phyloP scores from a whole-genome alignment of 92 coral and sea anemone genomes.

The Plumapathes pennacea region DNA sequence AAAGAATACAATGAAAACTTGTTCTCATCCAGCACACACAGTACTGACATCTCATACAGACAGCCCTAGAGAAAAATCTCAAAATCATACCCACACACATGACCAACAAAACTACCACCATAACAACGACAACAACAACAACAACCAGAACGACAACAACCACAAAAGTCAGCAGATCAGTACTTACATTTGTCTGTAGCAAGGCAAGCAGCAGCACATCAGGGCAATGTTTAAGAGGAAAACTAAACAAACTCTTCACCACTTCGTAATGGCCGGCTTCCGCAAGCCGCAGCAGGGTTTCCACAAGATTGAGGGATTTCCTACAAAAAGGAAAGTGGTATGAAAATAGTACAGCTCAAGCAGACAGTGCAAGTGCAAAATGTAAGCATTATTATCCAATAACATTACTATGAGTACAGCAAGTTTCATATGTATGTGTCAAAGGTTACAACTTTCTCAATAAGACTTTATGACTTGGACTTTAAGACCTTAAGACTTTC shows the following conservation, averaged over 20 bases:
- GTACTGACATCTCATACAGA: too few species aligned
- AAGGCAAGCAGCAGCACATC: slow-evolving; percentile 89
- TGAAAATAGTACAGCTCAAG: not conserved
- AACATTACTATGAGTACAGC: too few species aligned
- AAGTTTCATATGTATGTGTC: too few species aligned
- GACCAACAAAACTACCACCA: not conserved
- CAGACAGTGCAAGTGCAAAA: not conserved
- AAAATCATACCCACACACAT: too few species aligned
- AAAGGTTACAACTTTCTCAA: too few species aligned
- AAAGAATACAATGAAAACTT: not conserved
- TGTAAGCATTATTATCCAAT: not conserved
- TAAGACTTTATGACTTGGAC: too few species aligned
- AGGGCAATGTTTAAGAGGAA: slow-evolving; percentile 91
- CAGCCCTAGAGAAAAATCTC: too few species aligned
- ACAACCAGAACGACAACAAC: not conserved
- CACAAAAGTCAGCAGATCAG: not conserved
- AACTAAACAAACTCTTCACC: slow-evolving; percentile 68
- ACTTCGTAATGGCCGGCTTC: slow-evolving; percentile 97
- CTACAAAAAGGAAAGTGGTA: slow-evolving; percentile 16
- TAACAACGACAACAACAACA: not conserved
- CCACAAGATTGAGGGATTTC: slow-evolving; percentile 89
- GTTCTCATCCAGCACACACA: too few species aligned
- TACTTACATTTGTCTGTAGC: slow-evolving; percentile 89
- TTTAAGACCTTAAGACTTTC: too few species aligned
- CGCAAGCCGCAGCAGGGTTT: slow-evolving; percentile 79